These are phyloP conservation scores for Troides oblongomaculatus DNA, from an alignment of 2,888 invertebrate species.

Conservation along the genomic window DNA sequence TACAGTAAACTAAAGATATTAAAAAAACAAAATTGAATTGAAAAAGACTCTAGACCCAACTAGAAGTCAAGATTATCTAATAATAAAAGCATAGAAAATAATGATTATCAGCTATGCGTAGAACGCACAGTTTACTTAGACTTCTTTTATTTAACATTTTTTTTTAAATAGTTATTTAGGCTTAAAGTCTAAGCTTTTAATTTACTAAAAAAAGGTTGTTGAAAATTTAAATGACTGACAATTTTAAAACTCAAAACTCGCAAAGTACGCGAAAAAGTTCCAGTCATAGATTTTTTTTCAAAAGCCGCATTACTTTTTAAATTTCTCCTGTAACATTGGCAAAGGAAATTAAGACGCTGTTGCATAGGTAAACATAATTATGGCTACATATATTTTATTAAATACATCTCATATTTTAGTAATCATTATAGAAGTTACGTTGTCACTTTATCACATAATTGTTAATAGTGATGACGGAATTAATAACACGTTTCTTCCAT, in stretches of 20 bases:
- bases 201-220: conserved; percentile 13
- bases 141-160: conserved; percentile 1
- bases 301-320: neutral
- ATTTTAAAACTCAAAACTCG: neutral
- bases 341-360: no score
- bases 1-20: neutral
- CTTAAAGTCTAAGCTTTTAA: conserved; percentile 21
- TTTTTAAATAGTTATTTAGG: conserved; percentile 6
- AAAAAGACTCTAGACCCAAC: neutral
- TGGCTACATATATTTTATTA: no score
- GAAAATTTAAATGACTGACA: conserved; percentile 2
- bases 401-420: no score
- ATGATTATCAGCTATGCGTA: conserved; percentile 23
- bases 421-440: neutral
- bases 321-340: neutral
- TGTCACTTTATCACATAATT: no score
- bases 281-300: neutral
- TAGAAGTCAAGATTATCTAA: conserved; percentile 3
- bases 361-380: no score
- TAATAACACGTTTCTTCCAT: neutral
- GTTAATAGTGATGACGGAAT: neutral
- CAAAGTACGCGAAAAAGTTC: neutral
- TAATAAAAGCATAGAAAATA: conserved; percentile 7
- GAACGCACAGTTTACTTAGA: conserved; percentile 25
- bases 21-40: neutral